These are phyloP conservation scores for Protobothrops mucrosquamatus DNA, from an alignment of 2,113 vertebrate species.

Conservation along the genomic window DNA sequence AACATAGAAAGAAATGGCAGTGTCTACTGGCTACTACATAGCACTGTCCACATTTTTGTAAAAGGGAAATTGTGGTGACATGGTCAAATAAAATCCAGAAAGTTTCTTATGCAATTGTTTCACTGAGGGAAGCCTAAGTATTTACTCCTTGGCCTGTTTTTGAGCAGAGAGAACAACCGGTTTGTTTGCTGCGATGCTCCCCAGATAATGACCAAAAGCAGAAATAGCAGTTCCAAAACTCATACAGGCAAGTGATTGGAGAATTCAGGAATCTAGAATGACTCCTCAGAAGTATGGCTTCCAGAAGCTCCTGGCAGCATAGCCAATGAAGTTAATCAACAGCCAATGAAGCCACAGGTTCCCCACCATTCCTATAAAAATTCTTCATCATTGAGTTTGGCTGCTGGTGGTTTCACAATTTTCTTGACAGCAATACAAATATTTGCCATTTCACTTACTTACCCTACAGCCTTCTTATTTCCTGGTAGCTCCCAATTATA, in stretches of 20 bases:
- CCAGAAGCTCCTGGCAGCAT: neutral
- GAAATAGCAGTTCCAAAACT: neutral
- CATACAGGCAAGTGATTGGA: neutral
- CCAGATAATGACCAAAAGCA: neutral
- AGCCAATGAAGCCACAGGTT: neutral
- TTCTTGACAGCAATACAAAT: neutral
- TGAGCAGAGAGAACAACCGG: neutral
- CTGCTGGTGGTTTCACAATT: neutral
- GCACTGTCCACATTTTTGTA: neutral
- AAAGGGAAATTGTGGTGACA: neutral
- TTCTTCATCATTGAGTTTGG: neutral
- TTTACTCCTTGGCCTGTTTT: neutral
- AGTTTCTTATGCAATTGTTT: neutral
- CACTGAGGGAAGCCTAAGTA: neutral
- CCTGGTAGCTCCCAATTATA: neutral
- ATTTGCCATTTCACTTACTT: neutral
- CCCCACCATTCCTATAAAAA: neutral
- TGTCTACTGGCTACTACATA: neutral
- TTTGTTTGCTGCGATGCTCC: neutral
- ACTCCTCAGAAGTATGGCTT: neutral
- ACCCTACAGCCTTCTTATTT: neutral
- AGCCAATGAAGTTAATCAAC: neutral
- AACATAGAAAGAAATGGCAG: neutral
- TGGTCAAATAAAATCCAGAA: neutral
- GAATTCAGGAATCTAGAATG: neutral